Evolutionary conservation across 2,888 invertebrate species (phyloP), one percentile per base, ranked within the genome.

Genomic region (Trypoxylon attenuatum): DNA sequence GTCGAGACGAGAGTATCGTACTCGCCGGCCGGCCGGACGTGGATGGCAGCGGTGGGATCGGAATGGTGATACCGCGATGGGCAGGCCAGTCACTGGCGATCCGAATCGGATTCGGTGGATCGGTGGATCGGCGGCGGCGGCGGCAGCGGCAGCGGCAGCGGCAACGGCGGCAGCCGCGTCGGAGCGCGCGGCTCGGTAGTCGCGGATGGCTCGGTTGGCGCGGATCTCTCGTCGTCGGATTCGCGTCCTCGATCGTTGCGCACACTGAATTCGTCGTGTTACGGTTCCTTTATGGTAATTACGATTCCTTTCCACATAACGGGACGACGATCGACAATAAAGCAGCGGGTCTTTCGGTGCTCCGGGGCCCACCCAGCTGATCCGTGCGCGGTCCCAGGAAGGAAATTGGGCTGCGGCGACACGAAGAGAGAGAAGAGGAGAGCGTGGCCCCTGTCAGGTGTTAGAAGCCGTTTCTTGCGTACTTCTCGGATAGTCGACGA

Each of bases 401-500:
- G 65, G 70, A 72, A 75, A 76, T 76, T 76, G 66, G 74, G 66
- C 67, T 71, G 71, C 73, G 69, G 66, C 72, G 64, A 73, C 69
- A 67, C 61, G 62, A 57, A 71, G 79, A 76, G 79, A 74, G 77
- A 73, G 71, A 78, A 76, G 79, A 78, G 77, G 76, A 75, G 69
- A 71, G 78, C 79, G 82, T 80, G 80, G 79, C 82, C 82, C 82
- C 82, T 83, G 86, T 86, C 86, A 86, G 87, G 85, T 86, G 86
- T 85, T 86, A 84, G 86, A 85, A 85, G 85, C 85, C 85, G 86
- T 85, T 86, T 86, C 86, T 86, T 85, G 89, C 89, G 90, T 89
- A 89, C 89, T 89, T 89, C 89, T 89, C 89, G 89, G 89, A 89
- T 89, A 90, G 90, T 89, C 92, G 92, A 92, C 92, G 92, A 92